phyloP scores from a whole-genome alignment of 2,113 vertebrate species.

The Engraulis encrasicolus region DNA sequence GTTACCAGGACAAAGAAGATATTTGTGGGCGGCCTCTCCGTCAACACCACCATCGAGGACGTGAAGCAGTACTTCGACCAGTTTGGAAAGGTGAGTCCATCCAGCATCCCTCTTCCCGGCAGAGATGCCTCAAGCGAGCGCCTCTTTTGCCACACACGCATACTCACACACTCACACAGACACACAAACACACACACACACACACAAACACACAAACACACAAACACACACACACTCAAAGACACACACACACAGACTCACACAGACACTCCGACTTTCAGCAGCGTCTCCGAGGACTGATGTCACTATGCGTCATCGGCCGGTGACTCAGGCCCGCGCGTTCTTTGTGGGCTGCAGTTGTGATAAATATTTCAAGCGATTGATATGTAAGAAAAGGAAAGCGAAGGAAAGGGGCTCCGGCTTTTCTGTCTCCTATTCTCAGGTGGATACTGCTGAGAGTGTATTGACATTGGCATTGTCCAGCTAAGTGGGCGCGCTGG shows the following conservation, averaged over 20 bases:
- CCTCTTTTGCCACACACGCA: not conserved
- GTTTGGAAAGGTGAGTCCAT: slow-evolving; percentile 88
- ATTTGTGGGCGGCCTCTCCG: slow-evolving; percentile 94
- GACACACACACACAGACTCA: not conserved
- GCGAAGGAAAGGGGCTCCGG: not conserved
- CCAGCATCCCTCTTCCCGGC: no score
- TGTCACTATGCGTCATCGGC: not conserved
- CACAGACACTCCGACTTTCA: no score
- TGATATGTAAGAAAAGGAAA: not conserved
- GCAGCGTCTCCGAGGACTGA: not conserved
- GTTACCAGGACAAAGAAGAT: slow-evolving; percentile 98
- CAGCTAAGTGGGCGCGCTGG: not conserved
- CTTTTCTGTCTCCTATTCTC: not conserved
- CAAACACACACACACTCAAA: no score
- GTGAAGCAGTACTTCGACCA: slow-evolving; percentile 98
- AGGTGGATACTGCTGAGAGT: not conserved
- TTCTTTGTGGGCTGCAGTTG: not conserved
- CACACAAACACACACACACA: no score
- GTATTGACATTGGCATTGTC: not conserved
- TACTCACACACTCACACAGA: no score
- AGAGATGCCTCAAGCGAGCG: not conserved
- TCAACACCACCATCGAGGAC: slow-evolving; percentile 95
- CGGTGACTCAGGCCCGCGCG: slow-evolving; percentile 4
- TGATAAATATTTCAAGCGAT: not conserved
- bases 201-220: no score